Percentiles rank a stretch among this genome's conserved stretches.
Evolutionary conservation across 2,888 invertebrate genomes (phyloP).

Genomic region (Chydorus sphaericus): DNA sequence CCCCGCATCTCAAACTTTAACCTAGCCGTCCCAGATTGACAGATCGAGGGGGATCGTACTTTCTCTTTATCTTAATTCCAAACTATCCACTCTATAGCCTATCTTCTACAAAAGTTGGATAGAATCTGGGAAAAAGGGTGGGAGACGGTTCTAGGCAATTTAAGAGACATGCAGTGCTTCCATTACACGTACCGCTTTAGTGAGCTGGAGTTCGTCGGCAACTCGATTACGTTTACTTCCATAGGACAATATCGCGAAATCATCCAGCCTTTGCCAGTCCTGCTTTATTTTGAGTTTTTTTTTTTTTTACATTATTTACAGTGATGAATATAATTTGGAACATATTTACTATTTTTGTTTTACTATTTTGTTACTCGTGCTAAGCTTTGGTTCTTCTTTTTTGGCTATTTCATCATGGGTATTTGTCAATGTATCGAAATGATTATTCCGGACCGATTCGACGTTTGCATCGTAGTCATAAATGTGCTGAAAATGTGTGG

Average conservation of each 20-base stretch:
- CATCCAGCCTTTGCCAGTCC: slow-evolving; percentile 11
- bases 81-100: background rate
- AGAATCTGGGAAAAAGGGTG: background rate
- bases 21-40: background rate
- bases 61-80: background rate
- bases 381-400: no score
- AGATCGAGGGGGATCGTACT: background rate
- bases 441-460: no score
- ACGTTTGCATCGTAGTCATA: no score
- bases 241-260: slow-evolving; percentile 3
- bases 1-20: background rate
- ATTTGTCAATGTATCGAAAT: no score
- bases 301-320: slow-evolving; percentile 4
- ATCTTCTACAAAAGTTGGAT: no score
- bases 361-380: background rate
- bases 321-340: background rate
- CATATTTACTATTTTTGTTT: background rate
- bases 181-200: no score
- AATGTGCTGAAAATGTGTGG: no score
- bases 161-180: slow-evolving; percentile 3
- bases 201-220: no score
- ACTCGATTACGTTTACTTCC: background rate
- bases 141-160: background rate
- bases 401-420: no score
- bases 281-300: slow-evolving; percentile 6